Evolutionary conservation across 2,888 invertebrate genomes (phyloP).

Genomic region (Xanthorhoe spadicearia): DNA sequence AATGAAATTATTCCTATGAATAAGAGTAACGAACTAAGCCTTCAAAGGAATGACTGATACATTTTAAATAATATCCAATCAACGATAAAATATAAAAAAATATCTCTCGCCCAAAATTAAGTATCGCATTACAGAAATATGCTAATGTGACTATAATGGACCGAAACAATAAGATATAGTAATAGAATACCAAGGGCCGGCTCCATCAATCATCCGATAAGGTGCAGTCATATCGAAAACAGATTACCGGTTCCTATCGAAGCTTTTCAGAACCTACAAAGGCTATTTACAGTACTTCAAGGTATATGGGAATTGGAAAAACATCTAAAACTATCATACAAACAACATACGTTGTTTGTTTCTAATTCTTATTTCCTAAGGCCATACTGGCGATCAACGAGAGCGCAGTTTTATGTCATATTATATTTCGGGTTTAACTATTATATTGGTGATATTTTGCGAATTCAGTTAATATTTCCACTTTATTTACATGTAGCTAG

Average conservation of each 20-base stretch:
- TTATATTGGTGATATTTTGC: no score
- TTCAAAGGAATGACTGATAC: neutral
- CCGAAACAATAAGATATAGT: constrained; percentile 75
- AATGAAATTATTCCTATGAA: no score
- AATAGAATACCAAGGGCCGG: constrained; percentile 79
- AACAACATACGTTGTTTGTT: no score
- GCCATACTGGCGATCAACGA: no score
- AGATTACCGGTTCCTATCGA: constrained; percentile 4
- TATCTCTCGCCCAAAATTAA: constrained; percentile 47
- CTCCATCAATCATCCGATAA: constrained; percentile 76
- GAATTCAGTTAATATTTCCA: no score
- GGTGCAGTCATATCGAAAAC: constrained; percentile 14
- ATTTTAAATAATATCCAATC: constrained; percentile 31
- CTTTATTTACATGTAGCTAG: no score
- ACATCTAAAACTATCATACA: no score
- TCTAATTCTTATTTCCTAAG: no score
- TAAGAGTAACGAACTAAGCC: neutral
- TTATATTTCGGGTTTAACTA: no score
- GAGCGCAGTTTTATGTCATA: no score
- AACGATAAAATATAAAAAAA: constrained; percentile 33
- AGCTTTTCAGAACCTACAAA: neutral
- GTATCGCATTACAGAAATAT: constrained; percentile 59
- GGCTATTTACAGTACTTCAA: neutral
- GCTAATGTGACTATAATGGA: constrained; percentile 78
- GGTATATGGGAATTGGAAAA: no score